A percentile compares a stretch with the other conserved stretches of the same genome.
Evolutionary conservation across 2,888 invertebrate species (phyloP).

Genomic region (Griposia aprilina): DNA sequence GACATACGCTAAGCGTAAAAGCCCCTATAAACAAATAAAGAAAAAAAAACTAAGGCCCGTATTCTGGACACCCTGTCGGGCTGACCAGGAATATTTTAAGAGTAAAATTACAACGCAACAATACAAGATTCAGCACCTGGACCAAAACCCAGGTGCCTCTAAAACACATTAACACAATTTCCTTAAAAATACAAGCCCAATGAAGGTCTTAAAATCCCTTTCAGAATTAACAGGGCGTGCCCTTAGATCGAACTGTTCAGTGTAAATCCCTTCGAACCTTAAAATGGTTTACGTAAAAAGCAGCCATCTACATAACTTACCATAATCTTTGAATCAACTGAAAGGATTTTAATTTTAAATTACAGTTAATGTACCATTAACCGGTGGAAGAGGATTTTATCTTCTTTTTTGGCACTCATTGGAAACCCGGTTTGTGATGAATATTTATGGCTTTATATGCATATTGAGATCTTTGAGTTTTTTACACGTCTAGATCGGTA

Average conservation of each 20-base stretch:
- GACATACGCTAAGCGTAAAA: too few relatives aligned
- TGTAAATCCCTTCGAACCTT: constrained; percentile 60
- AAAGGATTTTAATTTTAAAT: constrained; percentile 88
- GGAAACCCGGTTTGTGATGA: constrained; percentile 47
- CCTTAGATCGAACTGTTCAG: constrained; percentile 59
- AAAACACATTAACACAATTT: constrained; percentile 35
- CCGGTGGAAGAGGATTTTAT: constrained; percentile 67
- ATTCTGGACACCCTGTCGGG: too few relatives aligned
- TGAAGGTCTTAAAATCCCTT: constrained; percentile 53
- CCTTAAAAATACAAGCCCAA: constrained; percentile 47
- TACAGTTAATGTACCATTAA: constrained; percentile 77
- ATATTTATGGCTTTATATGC: constrained; percentile 14
- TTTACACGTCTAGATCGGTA: background rate
- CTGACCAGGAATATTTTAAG: too few relatives aligned
- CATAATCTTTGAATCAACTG: constrained; percentile 87
- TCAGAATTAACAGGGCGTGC: constrained; percentile 61
- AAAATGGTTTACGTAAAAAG: constrained; percentile 78
- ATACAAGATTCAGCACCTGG: background rate
- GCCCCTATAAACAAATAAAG: too few relatives aligned
- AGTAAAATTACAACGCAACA: background rate
- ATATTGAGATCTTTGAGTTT: background rate
- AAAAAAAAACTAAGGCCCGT: too few relatives aligned
- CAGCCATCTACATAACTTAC: constrained; percentile 85
- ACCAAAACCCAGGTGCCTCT: constrained; percentile 7
- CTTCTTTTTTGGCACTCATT: constrained; percentile 60